Base-by-base conservation (phyloP, 2,113 vertebrate genomes). In the Hemibagrus wyckioides region DNA sequence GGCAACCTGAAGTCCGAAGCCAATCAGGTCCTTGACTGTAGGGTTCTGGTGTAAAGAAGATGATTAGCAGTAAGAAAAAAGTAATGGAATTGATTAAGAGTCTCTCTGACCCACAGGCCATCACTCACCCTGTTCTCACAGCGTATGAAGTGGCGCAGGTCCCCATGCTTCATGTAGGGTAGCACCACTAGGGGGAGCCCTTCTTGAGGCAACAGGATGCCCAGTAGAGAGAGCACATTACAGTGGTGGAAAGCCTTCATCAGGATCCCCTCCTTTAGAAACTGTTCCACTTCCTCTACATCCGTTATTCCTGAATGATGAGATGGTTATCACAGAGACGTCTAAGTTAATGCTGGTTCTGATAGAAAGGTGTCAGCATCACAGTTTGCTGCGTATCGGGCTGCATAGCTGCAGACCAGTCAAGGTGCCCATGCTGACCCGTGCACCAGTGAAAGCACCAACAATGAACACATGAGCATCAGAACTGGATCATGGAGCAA, bases 1-100 rank as follows among this genome's bases (percentile, higher is more conserved):
- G 80, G 98, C 97, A 84, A 99, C 98, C 90, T 99, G 98, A 80
- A 99, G 96, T 57, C 98, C 97, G 0, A 99, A 99, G 71, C 97
- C 96, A 3, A 99, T 95, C 86, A 99, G 95, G 85, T 99, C 98
- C 94, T 99, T 99, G 88, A 99, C 94, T 0, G 97, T 99, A 71
- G 98, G 97, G 91, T 95, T 99, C 98, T 99, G 93, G 5, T 17
- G 61, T 44, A 80, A 44, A 39, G 87, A 23, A 67, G 44, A 30
- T 21, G 65, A 71, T 23, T n/a, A 71, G 25, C 44, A 48, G 3
- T 15, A 36, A 79, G 44, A 79, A 83, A 11, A 33, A 54, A n/a
- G n/a, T 69, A 67, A 69, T 36, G 30, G 7, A n/a, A 41, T 15
- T 48, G 36, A 83, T 83, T 30, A 50, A 83, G 63, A 52, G 39